Base-by-base conservation (phyloP, 1,140 invertebrate genomes). In the Metaphire vulgaris region DNA sequence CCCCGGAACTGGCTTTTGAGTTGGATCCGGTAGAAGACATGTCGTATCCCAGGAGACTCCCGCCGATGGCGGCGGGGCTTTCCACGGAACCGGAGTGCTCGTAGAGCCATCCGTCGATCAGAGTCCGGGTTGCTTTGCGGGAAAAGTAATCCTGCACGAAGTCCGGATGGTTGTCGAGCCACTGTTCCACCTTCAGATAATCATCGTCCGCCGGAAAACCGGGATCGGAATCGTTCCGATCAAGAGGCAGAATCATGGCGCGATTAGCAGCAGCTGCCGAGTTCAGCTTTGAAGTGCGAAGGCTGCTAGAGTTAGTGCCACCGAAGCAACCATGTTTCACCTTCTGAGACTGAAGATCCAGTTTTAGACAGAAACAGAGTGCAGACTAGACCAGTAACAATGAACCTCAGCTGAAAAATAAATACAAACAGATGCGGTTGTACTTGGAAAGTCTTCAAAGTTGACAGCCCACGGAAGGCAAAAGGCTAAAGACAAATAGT, bases 121-220 rank as follows among this genome's bases (percentile, higher is more conserved):
- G 92, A 81, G 93, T 92, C 74, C 94, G 89, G 71, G 93, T 93
- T 64, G 93, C 94, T 89, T 97, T 97, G 85, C 94, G 93, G 81
- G 96, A 89, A 85, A 97, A 96, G 87, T 97, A 98, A 85, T 96
- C 93, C 82, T 95, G 92, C 75, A 94, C 91, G 86, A 97, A 98
- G 84, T 95, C 93, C 76, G 93, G 94, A 87, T 98, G 94, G 84
- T 97, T 94, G 87, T 98, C 95, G 70, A 98, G 90, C 95, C 95
- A 98, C 77, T 80, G 80, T 72, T 86, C 85, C 78, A 84, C 82
- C n/a, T 79, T 71, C 12, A 80, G 79, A 71, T 83, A 84, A 69
- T 84, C 84, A 74, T 83, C 82, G 0, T 74, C 66, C 16, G 67
- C 21, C 30, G 79, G 78, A 32, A 65, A 74, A 32, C 66, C 66